Evolutionary conservation across 2,113 vertebrate genomes (phyloP).

Genomic region (Onychorhynchus coronatus): DNA sequence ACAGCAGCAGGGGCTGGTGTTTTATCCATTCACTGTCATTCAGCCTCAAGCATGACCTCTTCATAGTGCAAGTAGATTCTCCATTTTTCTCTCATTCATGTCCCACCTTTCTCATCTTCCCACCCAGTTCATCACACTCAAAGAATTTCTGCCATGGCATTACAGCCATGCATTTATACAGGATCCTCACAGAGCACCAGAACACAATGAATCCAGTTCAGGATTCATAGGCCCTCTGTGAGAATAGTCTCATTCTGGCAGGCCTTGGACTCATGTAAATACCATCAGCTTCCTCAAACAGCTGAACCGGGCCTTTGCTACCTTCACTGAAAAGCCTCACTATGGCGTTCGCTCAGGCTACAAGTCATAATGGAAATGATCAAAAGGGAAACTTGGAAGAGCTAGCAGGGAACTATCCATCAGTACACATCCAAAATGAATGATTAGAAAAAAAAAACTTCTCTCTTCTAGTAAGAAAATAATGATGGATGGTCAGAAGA

Average conservation of each 20-base stretch:
- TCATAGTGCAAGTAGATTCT: not conserved
- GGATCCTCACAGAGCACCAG: not conserved
- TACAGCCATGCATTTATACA: not conserved
- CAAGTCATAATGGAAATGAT: not conserved
- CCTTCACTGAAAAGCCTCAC: not conserved
- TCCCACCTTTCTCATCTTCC: not conserved
- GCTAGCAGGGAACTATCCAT: not conserved
- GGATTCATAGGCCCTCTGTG: not conserved
- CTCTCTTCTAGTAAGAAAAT: not conserved
- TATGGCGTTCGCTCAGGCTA: not conserved
- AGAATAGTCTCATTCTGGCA: not conserved
- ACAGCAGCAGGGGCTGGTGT: not conserved
- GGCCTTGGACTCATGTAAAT: not conserved
- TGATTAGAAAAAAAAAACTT: not conserved
- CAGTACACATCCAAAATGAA: constrained; percentile 5
- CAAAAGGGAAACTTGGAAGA: not conserved
- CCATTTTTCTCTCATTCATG: not conserved
- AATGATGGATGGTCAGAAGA: not conserved
- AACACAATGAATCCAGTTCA: not conserved
- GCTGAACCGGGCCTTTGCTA: not conserved
- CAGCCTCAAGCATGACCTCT: not conserved
- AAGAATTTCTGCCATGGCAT: not conserved
- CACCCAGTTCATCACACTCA: not conserved
- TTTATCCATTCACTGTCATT: not conserved
- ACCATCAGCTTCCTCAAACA: no score